Percentiles rank a stretch among this genome's conserved stretches.
Evolutionary conservation across 2,797 vertebrate species (phyloP).

Genomic region (Setipinna tenuifilis): DNA sequence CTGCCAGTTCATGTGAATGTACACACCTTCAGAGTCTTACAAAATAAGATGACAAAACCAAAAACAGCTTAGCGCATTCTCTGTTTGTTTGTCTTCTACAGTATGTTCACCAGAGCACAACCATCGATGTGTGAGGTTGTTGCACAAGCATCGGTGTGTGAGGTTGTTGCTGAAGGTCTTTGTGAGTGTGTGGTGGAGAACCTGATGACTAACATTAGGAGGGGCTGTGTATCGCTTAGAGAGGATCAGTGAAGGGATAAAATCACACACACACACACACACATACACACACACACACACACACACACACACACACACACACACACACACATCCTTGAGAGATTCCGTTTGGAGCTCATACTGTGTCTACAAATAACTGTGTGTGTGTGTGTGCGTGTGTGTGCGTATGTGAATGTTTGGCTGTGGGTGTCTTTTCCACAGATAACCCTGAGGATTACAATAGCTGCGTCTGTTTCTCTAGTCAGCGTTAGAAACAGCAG

Average conservation of each 20-base stretch:
- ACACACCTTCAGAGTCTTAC: no score
- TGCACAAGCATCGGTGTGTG: no score
- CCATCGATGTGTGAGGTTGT: no score
- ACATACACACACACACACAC: neutral
- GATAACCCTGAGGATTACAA: conserved; percentile 25
- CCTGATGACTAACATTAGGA: neutral
- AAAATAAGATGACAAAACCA: no score
- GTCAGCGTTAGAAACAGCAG: conserved; percentile 11
- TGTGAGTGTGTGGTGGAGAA: no score
- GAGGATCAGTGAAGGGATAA: neutral
- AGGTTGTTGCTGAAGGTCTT: no score
- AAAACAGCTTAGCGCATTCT: no score
- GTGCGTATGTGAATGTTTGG: neutral
- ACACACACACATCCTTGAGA: neutral
- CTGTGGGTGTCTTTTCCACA: conserved; percentile 5
- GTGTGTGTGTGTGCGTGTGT: neutral
- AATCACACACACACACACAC: neutral
- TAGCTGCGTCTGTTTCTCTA: conserved; percentile 29
- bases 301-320: no score
- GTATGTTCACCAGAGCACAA: no score
- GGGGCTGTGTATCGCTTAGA: neutral
- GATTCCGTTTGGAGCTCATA: neutral
- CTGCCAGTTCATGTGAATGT: no score
- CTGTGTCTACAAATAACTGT: neutral
- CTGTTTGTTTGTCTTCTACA: no score